phyloP scores from a whole-genome alignment of 1,140 invertebrate species.

The Platorchestia sp. region DNA sequence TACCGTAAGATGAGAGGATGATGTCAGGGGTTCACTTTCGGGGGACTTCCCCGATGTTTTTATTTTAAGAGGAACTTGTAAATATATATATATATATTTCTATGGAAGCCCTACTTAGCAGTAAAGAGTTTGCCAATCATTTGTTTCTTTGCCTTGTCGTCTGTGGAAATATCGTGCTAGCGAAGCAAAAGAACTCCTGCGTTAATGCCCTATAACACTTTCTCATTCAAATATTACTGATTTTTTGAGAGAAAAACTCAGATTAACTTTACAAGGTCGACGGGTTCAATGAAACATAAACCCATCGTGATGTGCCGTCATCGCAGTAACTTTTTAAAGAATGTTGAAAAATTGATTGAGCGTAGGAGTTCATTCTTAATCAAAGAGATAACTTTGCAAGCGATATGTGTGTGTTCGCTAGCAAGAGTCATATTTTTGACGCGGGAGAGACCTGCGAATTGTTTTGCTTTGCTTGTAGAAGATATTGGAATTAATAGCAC shows the following conservation, averaged over 20 bases:
- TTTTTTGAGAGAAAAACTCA: background rate
- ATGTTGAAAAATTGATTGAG: no score
- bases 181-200: background rate
- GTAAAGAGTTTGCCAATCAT: background rate
- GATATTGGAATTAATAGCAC: no score
- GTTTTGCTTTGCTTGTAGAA: no score
- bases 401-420: no score
- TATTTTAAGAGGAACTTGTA: background rate
- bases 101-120: background rate
- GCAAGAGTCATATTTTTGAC: no score
- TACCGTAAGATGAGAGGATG: background rate
- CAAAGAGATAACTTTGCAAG: no score
- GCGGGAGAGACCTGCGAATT: no score
- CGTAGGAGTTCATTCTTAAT: no score
- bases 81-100: background rate
- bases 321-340: background rate
- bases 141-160: background rate
- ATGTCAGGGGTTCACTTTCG: background rate
- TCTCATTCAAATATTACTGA: background rate
- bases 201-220: background rate
- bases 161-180: background rate
- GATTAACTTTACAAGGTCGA: background rate
- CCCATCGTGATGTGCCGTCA: background rate
- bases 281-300: background rate
- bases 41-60: background rate